Conservation (phyloP, 2,113 vertebrate genomes). For the Sterrhoptilus dennistouni region DNA sequence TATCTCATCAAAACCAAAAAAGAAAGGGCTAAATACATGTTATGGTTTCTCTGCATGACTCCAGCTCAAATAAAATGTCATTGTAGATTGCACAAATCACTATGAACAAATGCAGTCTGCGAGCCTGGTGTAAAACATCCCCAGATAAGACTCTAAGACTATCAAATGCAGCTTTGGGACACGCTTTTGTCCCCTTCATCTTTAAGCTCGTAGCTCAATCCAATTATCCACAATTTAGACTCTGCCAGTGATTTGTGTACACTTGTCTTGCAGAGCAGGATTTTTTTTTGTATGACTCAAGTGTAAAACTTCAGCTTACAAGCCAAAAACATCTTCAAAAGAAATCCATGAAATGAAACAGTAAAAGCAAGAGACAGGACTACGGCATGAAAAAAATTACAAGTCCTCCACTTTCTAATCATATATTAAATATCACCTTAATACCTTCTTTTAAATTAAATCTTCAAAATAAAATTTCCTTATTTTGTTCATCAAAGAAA, state of each 20-base stretch:
- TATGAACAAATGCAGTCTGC: slow-evolving; percentile 71
- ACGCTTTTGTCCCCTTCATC: slow-evolving; percentile 76
- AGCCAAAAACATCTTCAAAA: slow-evolving; percentile 72
- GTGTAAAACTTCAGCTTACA: slow-evolving; percentile 70
- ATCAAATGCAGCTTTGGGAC: slow-evolving; percentile 72
- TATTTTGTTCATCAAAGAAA: neutral
- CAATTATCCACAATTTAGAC: slow-evolving; percentile 77
- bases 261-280: slow-evolving; percentile 57
- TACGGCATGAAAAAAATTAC: neutral
- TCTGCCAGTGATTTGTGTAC: slow-evolving; percentile 70
- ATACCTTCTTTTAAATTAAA: slow-evolving; percentile 2
- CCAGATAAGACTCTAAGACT: slow-evolving; percentile 74
- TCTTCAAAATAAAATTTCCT: neutral
- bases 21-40: slow-evolving; percentile 42
- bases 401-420: neutral
- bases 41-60: slow-evolving; percentile 66
- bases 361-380: slow-evolving; percentile 21
- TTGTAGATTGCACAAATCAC: slow-evolving; percentile 72
- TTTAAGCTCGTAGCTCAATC: slow-evolving; percentile 77
- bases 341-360: slow-evolving; percentile 56
- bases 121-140: slow-evolving; percentile 76
- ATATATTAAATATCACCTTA: neutral
- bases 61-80: slow-evolving; percentile 74
- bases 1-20: slow-evolving; percentile 45
- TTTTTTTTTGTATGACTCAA: slow-evolving; percentile 67